Evolutionary conservation across 1,140 invertebrate genomes (phyloP).

Genomic region (Chrysoperla carnea): DNA sequence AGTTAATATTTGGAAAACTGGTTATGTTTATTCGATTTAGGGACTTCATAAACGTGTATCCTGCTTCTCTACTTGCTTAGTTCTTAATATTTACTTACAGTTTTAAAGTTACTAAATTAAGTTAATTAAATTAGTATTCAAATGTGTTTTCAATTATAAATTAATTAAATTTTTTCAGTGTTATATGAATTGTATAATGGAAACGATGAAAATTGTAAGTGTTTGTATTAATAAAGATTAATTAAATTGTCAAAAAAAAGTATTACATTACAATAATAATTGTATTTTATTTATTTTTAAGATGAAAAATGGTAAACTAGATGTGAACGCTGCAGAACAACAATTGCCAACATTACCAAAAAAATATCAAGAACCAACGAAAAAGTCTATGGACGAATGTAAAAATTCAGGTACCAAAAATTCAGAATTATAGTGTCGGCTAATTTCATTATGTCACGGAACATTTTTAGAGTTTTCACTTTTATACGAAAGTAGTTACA

Average conservation of each 20-base stretch:
- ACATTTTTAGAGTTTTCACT: not conserved
- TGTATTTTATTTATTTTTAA: not conserved
- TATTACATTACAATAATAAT: not conserved
- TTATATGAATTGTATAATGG: not conserved
- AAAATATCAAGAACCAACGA: not conserved
- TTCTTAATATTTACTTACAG: no score
- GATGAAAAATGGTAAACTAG: not conserved
- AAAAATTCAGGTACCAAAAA: not conserved
- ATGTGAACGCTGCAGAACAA: not conserved
- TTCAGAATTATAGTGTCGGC: no score
- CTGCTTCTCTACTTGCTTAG: no score
- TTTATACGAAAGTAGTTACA: not conserved
- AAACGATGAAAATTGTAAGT: not conserved
- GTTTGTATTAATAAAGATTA: not conserved
- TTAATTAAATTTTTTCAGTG: no score
- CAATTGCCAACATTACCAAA: not conserved
- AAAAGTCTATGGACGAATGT: not conserved
- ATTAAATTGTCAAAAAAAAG: not conserved
- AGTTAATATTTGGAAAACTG: no score
- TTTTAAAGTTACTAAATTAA: no score
- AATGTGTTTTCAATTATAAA: no score
- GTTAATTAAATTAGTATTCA: no score
- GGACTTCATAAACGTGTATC: no score
- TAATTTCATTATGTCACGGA: no score
- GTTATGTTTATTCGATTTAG: no score